Evolutionary conservation across 2,797 vertebrate species (phyloP).

Genomic region (Oryzias dopingdopingensis): DNA sequence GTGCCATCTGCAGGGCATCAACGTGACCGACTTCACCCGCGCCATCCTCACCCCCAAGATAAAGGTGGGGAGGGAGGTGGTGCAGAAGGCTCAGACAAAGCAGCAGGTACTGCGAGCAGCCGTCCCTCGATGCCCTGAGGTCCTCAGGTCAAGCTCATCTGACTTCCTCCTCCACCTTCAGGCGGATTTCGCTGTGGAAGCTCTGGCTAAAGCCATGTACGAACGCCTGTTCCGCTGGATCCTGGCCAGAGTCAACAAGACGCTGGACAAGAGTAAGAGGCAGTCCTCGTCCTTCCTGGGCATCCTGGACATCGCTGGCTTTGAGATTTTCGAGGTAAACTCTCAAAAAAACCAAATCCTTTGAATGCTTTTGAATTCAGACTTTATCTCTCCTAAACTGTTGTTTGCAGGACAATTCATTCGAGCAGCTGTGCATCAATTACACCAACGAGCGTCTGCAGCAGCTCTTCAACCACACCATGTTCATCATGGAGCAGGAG

Average conservation of each 20-base stretch:
- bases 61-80: constrained; percentile 94
- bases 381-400: neutral
- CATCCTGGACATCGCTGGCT: constrained; percentile 97
- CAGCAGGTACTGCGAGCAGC: constrained; percentile 83
- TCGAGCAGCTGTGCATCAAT: constrained; percentile 94
- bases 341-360: neutral
- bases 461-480: constrained; percentile 96
- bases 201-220: constrained; percentile 95
- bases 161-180: constrained; percentile 37
- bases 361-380: no score
- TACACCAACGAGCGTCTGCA: constrained; percentile 95
- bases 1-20: constrained; percentile 93
- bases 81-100: constrained; percentile 98
- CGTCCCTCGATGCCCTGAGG: neutral
- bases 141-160: neutral
- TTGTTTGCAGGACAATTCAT: constrained; percentile 85
- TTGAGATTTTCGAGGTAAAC: constrained; percentile 95
- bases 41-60: constrained; percentile 93
- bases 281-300: constrained; percentile 94
- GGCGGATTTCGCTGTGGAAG: constrained; percentile 93
- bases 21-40: constrained; percentile 94
- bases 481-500: constrained; percentile 94
- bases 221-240: constrained; percentile 96
- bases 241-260: constrained; percentile 90
- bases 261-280: constrained; percentile 92